phyloP scores from a whole-genome alignment of 2,797 vertebrate species.

The Champsocephalus esox region DNA sequence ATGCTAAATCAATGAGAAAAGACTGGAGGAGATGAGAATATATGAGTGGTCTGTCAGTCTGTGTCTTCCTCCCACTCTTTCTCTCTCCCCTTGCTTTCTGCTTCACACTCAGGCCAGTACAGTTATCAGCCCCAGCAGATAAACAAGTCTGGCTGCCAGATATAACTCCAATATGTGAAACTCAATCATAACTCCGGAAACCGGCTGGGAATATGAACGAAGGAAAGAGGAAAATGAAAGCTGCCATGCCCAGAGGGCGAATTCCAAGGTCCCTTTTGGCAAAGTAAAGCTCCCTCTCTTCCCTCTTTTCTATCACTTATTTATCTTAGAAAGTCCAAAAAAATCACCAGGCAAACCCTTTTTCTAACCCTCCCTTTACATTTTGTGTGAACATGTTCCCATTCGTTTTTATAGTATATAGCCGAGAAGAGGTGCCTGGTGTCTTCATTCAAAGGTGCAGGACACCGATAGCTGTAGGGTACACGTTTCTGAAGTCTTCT shows the following conservation, averaged over 20 bases:
- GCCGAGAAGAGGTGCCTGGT: conserved; percentile 55
- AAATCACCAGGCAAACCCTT: conserved; percentile 59
- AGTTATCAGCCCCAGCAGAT: conserved; percentile 81
- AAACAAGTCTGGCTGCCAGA: conserved; percentile 83
- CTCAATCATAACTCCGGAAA: conserved; percentile 82
- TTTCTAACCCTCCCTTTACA: conserved; percentile 38
- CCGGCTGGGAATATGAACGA: conserved; percentile 75
- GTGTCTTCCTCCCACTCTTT: conserved; percentile 59
- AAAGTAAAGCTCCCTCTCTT: conserved; percentile 74
- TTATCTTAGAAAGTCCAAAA: conserved; percentile 73
- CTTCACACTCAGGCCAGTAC: conserved; percentile 59
- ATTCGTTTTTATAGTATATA: conserved; percentile 61
- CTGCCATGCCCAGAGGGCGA: conserved; percentile 82
- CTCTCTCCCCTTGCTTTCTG: conserved; percentile 62
- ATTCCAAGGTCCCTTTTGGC: conserved; percentile 81
- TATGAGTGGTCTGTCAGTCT: conserved; percentile 71
- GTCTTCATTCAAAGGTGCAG: conserved; percentile 76
- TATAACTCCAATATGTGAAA: conserved; percentile 86
- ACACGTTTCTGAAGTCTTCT: conserved; percentile 77
- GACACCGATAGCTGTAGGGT: conserved; percentile 81
- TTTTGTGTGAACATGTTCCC: conserved; percentile 59
- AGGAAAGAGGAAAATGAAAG: conserved; percentile 82
- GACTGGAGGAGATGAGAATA: conserved; percentile 80
- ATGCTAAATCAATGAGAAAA: conserved; percentile 83
- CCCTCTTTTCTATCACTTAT: conserved; percentile 75